phyloP scores from a whole-genome alignment of 2,113 vertebrate genomes.

The Nesospiza acunhae region DNA sequence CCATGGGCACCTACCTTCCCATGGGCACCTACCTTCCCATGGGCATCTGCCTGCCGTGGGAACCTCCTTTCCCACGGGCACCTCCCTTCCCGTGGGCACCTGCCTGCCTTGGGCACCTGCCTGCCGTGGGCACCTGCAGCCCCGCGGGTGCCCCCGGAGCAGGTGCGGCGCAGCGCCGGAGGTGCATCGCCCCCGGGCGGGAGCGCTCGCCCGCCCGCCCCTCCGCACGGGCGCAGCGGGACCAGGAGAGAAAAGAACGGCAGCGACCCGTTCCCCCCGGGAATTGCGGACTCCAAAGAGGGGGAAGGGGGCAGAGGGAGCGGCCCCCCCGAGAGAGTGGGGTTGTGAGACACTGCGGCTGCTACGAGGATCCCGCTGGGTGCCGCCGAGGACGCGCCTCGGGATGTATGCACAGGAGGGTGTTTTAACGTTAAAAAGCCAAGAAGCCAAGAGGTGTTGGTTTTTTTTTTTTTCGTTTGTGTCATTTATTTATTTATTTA shows the following conservation, averaged over 20 bases:
- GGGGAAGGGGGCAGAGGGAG: background rate
- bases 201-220: background rate
- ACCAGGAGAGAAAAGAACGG: background rate
- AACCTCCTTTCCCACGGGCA: background rate
- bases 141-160: background rate
- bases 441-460: background rate
- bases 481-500: background rate
- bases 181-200: background rate
- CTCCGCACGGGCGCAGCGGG: background rate
- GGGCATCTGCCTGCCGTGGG: background rate
- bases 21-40: background rate
- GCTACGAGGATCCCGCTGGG: background rate
- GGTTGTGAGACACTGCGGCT: no score
- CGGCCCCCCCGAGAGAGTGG: background rate
- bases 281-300: background rate
- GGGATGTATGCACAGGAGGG: background rate
- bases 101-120: background rate
- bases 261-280: no score
- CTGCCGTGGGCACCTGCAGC: background rate
- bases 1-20: background rate
- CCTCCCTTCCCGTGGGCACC: fast-evolving
- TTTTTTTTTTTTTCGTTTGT: no score
- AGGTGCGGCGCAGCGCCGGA: background rate
- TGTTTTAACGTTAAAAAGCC: background rate
- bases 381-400: background rate